Evolutionary conservation across 2,888 invertebrate genomes (phyloP), one percentile per base, ranked within the genome.

Genomic region (Philereme transversata): DNA sequence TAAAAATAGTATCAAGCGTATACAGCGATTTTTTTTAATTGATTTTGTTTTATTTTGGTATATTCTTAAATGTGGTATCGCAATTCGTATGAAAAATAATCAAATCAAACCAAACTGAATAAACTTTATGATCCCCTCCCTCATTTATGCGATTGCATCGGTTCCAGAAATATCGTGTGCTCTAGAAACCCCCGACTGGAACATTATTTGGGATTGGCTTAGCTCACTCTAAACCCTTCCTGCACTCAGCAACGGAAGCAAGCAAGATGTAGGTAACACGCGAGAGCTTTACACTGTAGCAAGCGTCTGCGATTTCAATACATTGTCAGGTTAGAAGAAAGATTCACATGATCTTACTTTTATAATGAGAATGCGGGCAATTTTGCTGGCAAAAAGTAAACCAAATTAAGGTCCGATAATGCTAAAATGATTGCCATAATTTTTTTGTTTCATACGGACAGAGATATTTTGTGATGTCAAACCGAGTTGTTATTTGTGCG

Each of bases 121-220:
- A 4, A 4, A 4, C 7, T 8, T 40, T 40, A 8, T 6, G 40
- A 40, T 4, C 4, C 40, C 8, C 36, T 38, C 40, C 8, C 40
- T 22, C 40, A 5, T 8, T 5, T 40, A 40, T 40, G 40, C 40
- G 8, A 40, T 40, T 40, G 40, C 40, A 8, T 40, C 40, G 40
- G 8, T 6, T 6, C 40, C 40, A 6, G 40, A 40, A 40, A 40
- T 40, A 40, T 40, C 40, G 8, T 40, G 40, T 8, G 40, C 8
- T 6, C 38, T 38, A 62, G 68, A 74, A 76, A 77, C 74, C 73
- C 71, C 69, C 67, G 67, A 60, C 66, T 63, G 59, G 64, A 82
- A 82, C 79, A 80, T 82, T 81, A 75, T 81, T 78, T 73, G 80
- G 22, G 82, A 83, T 83, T 84, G 83, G 83, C 83, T 82, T 70